Conservation (phyloP, 2,113 vertebrate genomes). For the Excalfactoria chinensis region DNA sequence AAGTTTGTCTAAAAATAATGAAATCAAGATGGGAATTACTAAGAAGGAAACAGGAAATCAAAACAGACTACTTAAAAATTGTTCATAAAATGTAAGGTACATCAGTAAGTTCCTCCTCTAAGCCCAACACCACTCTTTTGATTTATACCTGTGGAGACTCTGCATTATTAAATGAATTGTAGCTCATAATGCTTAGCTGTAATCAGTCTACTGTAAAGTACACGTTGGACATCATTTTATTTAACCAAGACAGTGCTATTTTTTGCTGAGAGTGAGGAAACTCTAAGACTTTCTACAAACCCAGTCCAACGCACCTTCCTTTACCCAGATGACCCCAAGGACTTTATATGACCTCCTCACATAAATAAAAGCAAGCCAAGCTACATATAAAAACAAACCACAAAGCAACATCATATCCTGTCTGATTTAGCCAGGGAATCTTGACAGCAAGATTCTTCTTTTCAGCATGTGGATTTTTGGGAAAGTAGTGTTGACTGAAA, state of each 20-base stretch:
- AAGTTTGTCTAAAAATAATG: neutral
- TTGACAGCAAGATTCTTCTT: neutral
- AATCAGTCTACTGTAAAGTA: neutral
- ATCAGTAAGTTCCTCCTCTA: neutral
- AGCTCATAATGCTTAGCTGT: neutral
- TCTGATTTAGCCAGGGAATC: neutral
- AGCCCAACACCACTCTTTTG: neutral
- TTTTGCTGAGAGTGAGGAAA: neutral
- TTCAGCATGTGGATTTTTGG: neutral
- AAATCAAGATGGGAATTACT: neutral
- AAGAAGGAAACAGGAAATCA: neutral
- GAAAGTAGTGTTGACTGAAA: neutral
- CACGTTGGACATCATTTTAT: neutral
- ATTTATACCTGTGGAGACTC: neutral
- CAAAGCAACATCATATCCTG: neutral
- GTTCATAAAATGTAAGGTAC: neutral
- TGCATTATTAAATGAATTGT: neutral
- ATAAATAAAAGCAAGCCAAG: conserved; percentile 4
- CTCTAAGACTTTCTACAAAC: neutral
- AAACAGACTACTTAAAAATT: neutral
- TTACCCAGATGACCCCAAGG: neutral
- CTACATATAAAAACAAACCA: neutral
- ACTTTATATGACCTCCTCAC: neutral
- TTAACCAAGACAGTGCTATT: neutral
- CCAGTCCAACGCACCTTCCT: neutral